Evolutionary conservation across 1,140 invertebrate genomes (phyloP), one percentile per base, ranked within the genome.

Genomic region (Drosophila watanabei): DNA sequence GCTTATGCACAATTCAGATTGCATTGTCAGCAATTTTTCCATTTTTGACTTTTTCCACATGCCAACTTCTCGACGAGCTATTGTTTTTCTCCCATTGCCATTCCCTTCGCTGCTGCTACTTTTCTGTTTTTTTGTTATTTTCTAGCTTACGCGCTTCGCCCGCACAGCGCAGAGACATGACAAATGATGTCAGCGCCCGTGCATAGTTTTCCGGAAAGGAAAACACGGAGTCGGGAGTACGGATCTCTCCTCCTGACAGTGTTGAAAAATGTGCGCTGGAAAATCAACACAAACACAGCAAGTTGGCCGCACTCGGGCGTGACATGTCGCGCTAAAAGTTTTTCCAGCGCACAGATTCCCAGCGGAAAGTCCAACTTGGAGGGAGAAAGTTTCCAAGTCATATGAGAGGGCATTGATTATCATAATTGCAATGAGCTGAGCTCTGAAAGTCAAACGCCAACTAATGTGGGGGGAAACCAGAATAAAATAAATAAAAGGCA

Each of bases 1-100:
- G 84, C 82, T 84, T 88, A 66, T 75, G 84, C 80, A 84, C 80
- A 75, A 78, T 88, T 80, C 84, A 66, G 66, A 78, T 54, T 80
- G 68, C 85, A 85, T 80, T 85, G 77, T 85, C 85, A 84, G 85
- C 81, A 66, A 68, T 66, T 84, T 87, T 84, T 84, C 81, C 57
- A 73, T 80, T 80, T 73, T 80, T 75, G 52, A 75, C 70, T 82
- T 82, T 78, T 88, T 68, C 48, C 84, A 84, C 81, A 89, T 89
- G 85, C 77, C 84, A 88, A 88, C 60, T 87, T 87, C 80, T 57
- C 85, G 46, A 37, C 65, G 18, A 71, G 85, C 84, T 80, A 79
- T 87, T 87, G 85, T 84, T 87, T 89, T 87, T 64, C 57, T 28
- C 57, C 70, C 62, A 70, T 72, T 72, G 24, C 54, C 49, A 52